Percentiles rank a stretch among this genome's conserved stretches.
Evolutionary conservation across 2,888 invertebrate genomes (phyloP).

Genomic region (Scaptomyza polygonia): DNA sequence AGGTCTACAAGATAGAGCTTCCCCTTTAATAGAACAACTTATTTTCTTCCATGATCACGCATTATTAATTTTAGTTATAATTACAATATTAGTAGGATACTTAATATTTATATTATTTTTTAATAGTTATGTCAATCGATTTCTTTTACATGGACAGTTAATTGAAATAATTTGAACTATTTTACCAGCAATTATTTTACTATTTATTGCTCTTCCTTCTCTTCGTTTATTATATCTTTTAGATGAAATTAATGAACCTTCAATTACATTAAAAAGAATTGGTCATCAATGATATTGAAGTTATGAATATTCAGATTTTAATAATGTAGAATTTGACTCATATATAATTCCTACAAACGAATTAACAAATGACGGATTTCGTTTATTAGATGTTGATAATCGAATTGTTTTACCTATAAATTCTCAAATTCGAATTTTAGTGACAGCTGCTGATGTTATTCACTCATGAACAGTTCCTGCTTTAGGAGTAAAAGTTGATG

Average conservation of each 20-base stretch:
- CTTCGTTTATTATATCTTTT: slow-evolving; percentile 87
- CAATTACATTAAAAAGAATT: slow-evolving; percentile 87
- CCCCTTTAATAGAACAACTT: slow-evolving; percentile 88
- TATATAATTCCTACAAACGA: slow-evolving; percentile 86
- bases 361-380: slow-evolving; percentile 85
- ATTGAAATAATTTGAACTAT: slow-evolving; percentile 89
- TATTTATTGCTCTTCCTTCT: slow-evolving; percentile 88
- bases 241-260: slow-evolving; percentile 87
- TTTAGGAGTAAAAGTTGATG: slow-evolving; percentile 88
- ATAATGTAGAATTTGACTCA: slow-evolving; percentile 73
- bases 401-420: slow-evolving; percentile 86
- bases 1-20: slow-evolving; percentile 87
- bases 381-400: slow-evolving; percentile 88
- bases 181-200: slow-evolving; percentile 86
- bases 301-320: slow-evolving; percentile 88
- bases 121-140: slow-evolving; percentile 86
- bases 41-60: slow-evolving; percentile 88
- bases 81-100: slow-evolving; percentile 87
- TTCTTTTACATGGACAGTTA: slow-evolving; percentile 86
- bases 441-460: slow-evolving; percentile 88
- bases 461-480: slow-evolving; percentile 88
- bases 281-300: slow-evolving; percentile 89
- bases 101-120: slow-evolving; percentile 86
- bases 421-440: slow-evolving; percentile 87
- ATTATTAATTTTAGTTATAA: slow-evolving; percentile 87